Conservation (phyloP, 2,888 invertebrate genomes). For the Lottia gigantea region DNA sequence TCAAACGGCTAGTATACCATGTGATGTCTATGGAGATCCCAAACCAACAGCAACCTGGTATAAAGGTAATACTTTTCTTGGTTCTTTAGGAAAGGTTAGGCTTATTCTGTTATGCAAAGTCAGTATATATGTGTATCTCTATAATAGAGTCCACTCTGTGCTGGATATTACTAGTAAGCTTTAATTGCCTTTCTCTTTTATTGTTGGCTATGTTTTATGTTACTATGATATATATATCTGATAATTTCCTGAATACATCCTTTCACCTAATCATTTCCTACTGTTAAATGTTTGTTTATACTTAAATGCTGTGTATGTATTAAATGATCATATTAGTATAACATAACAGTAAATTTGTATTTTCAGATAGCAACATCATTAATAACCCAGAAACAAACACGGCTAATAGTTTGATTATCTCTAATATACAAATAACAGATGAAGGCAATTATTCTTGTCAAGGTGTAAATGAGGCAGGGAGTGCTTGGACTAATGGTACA, state of each 20-base stretch:
- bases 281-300: too few species aligned
- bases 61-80: constrained; percentile 38
- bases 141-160: too few species aligned
- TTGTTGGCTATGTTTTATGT: too few species aligned
- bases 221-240: too few species aligned
- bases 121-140: too few species aligned
- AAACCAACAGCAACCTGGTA: constrained; percentile 45
- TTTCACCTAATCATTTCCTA: too few species aligned
- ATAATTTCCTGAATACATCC: too few species aligned
- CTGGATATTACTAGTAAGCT: too few species aligned
- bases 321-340: too few species aligned
- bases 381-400: neutral
- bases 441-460: constrained; percentile 48
- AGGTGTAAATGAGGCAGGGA: constrained; percentile 50
- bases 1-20: constrained; percentile 41
- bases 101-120: neutral
- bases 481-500: constrained; percentile 39
- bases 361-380: neutral
- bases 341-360: neutral
- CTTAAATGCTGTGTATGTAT: too few species aligned
- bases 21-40: constrained; percentile 53
- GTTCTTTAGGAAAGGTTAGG: neutral
- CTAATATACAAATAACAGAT: constrained; percentile 37
- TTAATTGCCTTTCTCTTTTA: too few species aligned
- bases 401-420: constrained; percentile 33